Conservation (phyloP, 2,888 invertebrate genomes). For the Tipula lateralis region DNA sequence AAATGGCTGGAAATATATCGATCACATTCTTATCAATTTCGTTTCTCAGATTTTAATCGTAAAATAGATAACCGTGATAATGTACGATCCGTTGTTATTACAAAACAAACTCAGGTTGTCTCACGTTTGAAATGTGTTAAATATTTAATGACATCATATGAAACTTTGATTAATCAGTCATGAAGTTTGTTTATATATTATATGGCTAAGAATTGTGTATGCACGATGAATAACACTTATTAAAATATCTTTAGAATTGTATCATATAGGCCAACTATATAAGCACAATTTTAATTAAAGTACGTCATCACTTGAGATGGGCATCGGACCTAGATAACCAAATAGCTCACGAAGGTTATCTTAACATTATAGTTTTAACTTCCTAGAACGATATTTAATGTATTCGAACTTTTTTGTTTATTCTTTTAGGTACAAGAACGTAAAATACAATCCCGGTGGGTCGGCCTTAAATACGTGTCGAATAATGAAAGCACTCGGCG, state of each 20-base stretch:
- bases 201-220: too few species aligned
- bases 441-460: slow-evolving; percentile 44
- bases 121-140: neutral
- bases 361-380: too few species aligned
- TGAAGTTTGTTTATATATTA: too few species aligned
- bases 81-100: neutral
- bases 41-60: neutral
- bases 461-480: slow-evolving; percentile 52
- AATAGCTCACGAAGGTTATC: too few species aligned
- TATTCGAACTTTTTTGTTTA: neutral
- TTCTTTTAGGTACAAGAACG: neutral
- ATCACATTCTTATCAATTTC: neutral
- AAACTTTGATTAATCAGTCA: too few species aligned
- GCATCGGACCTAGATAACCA: too few species aligned
- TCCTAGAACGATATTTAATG: too few species aligned
- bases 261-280: too few species aligned
- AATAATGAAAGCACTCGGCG: slow-evolving; percentile 42
- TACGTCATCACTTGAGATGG: too few species aligned
- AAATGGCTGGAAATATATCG: neutral
- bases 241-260: too few species aligned
- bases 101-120: neutral
- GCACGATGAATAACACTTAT: too few species aligned
- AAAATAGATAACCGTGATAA: neutral
- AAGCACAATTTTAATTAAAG: too few species aligned
- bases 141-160: neutral